Conservation (phyloP, 2,888 invertebrate genomes). For the Escarpia spicata region DNA sequence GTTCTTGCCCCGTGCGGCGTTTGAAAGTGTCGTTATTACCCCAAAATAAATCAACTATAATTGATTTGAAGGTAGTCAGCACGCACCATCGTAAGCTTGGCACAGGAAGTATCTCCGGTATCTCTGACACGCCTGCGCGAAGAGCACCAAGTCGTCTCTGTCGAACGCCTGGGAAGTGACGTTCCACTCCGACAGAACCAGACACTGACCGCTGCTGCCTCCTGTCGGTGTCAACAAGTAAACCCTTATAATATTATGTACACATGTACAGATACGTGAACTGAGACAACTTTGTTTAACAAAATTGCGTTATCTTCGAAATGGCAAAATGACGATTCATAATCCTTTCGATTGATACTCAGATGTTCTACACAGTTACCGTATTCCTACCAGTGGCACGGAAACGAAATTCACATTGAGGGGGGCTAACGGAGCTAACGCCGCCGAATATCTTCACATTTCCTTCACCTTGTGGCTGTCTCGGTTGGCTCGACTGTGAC, state of each 20-base stretch:
- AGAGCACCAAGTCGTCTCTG: neutral
- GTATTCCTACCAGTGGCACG: too few relatives aligned
- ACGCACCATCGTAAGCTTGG: neutral
- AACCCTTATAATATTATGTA: neutral
- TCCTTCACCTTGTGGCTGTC: too few relatives aligned
- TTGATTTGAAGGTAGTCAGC: neutral
- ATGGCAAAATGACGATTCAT: too few relatives aligned
- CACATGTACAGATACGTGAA: too few relatives aligned
- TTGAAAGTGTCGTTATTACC: neutral
- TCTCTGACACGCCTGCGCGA: neutral
- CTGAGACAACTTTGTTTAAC: too few relatives aligned
- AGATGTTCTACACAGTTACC: too few relatives aligned
- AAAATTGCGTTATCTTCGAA: too few relatives aligned
- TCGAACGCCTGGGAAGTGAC: neutral
- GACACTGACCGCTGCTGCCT: neutral
- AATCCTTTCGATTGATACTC: too few relatives aligned
- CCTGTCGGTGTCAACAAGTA: neutral
- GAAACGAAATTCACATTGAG: too few relatives aligned
- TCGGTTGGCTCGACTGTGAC: too few relatives aligned
- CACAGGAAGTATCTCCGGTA: conserved; percentile 1
- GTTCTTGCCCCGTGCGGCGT: neutral
- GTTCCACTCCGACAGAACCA: neutral
- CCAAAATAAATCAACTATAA: neutral
- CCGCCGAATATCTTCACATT: too few relatives aligned
- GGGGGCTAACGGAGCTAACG: too few relatives aligned